Base-by-base conservation (phyloP, 1,140 invertebrate genomes). In the Dreissena polymorpha region DNA sequence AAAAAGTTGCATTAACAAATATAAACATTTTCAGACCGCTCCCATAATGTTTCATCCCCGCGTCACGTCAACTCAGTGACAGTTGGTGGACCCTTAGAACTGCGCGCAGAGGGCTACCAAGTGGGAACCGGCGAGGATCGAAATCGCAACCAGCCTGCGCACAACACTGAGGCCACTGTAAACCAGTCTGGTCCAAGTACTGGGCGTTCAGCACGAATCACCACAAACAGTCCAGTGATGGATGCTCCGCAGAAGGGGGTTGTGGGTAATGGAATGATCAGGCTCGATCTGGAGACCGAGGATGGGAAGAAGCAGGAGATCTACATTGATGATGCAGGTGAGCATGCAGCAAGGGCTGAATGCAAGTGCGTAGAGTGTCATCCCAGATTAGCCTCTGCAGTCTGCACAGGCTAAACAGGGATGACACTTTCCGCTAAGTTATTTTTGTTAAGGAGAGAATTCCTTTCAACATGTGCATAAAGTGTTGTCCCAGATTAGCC, bases 241-340 rank as follows among this genome's bases (percentile, higher is more conserved):
- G 79, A 81, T 8, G 51, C 51, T 18, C 2, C 21, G 67, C 8
- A 12, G 14, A 18, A 67, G 1, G 10, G 49, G 29, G n/a, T 23
- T n/a, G 53, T 64, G 10, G 67, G 70, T 21, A 74, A 64, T 55
- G 29, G 13, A 14, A 79, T 67, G 14, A 81, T 81, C 64, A 25
- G 79, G 25, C 70, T 81, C 49, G 79, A 81, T 50, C 79, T 81
- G 39, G 79, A 81, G 51, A 81, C 69, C 16, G 79, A 72, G 49
- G 79, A 81, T 27, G 79, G 79, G 10, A 81, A 73, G 55, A 81
- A 81, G 29, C 79, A 81, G 51, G 79, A 81, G 67, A 81, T 81
- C 29, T 81, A 71, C 39, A 16, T 81, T n/a, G 79, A 81, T 81
- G 79, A 81, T n/a, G 65, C 64, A 68, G 75, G 75, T 78, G 69